phyloP scores from a whole-genome alignment of 2,888 invertebrate species.

The Blomia tropicalis region DNA sequence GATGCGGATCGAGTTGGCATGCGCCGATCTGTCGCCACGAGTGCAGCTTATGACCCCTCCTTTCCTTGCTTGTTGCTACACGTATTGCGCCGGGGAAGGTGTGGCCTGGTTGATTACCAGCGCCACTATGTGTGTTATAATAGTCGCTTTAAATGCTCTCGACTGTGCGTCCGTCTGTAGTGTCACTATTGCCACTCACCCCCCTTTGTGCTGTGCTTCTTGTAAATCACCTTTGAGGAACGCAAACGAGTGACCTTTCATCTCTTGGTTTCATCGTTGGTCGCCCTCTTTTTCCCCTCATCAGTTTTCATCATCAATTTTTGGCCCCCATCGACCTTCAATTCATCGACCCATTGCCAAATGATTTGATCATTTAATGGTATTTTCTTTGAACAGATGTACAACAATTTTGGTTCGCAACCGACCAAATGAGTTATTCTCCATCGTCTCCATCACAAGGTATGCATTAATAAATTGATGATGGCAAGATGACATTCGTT shows the following conservation, averaged over 20 bases:
- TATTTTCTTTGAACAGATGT: slow-evolving; percentile 22
- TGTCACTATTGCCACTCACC: background rate
- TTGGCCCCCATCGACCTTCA: background rate
- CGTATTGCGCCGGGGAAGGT: slow-evolving; percentile 7
- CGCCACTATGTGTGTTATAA: background rate
- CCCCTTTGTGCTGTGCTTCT: background rate
- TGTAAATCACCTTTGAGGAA: slow-evolving; percentile 8
- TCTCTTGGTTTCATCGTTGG: slow-evolving; percentile 1
- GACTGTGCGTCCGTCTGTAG: background rate
- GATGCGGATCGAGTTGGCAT: no score
- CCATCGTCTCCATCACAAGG: slow-evolving; percentile 22
- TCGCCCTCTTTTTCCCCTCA: no score
- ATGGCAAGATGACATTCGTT: background rate
- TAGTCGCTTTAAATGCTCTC: slow-evolving; percentile 13
- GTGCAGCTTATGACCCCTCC: background rate
- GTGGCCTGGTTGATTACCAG: background rate
- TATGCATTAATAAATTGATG: background rate
- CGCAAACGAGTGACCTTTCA: slow-evolving; percentile 12
- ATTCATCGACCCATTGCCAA: no score
- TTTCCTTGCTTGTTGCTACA: background rate
- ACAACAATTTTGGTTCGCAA: slow-evolving; percentile 21
- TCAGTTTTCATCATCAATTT: no score
- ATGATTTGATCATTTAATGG: background rate
- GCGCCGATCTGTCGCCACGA: background rate
- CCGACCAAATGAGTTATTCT: slow-evolving; percentile 26